Conservation (phyloP, 2,888 invertebrate genomes). For the Protophormia terraenovae region DNA sequence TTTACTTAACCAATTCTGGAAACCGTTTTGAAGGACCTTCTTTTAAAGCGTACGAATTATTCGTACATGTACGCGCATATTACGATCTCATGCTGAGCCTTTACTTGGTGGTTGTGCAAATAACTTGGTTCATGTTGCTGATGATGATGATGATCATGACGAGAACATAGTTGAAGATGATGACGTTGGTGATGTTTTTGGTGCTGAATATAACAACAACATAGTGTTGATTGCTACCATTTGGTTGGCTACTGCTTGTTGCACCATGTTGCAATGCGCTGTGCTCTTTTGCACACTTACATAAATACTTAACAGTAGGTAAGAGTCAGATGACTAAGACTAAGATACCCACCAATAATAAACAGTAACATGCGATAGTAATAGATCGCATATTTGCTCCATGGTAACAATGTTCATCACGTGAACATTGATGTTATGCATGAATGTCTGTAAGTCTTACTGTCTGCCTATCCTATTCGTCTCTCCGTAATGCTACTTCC, state of each 20-base stretch:
- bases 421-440: conserved; percentile 67
- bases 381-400: conserved; percentile 61
- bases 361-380: conserved; percentile 66
- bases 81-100: conserved; percentile 65
- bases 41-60: conserved; percentile 2
- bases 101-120: conserved; percentile 57
- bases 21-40: conserved; percentile 67
- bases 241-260: conserved; percentile 69
- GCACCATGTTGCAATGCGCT: conserved; percentile 18
- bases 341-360: conserved; percentile 70
- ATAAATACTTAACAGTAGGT: conserved; percentile 54
- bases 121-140: conserved; percentile 46
- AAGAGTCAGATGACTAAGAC: conserved; percentile 70
- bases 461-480: conserved; percentile 22
- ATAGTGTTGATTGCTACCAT: conserved; percentile 73
- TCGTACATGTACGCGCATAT: conserved; percentile 7
- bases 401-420: conserved; percentile 65
- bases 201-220: conserved; percentile 73
- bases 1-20: conserved; percentile 44
- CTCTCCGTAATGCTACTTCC: conserved; percentile 27
- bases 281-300: no score
- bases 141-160: conserved; percentile 29
- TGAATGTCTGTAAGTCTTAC: conserved; percentile 42
- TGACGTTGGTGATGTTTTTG: conserved; percentile 51
- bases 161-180: conserved; percentile 23